These are phyloP conservation scores for Cephalophus harveyi DNA, from an alignment of 2,113 vertebrate genomes.

Conservation along the genomic window DNA sequence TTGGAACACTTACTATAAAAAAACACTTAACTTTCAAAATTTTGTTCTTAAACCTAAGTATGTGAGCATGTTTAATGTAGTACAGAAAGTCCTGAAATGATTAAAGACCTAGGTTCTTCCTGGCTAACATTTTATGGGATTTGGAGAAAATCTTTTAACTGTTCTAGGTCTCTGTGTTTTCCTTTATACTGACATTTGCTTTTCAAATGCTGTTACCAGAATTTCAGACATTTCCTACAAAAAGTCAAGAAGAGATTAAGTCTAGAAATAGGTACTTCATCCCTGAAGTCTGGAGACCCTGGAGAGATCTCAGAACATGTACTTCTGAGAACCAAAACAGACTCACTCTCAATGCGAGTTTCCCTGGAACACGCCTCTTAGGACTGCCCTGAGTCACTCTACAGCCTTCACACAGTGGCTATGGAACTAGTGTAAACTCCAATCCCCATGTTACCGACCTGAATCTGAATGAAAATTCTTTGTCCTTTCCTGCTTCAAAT, in stretches of 20 bases:
- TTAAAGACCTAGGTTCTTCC: not conserved
- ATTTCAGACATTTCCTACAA: constrained; percentile 4
- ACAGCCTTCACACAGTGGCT: not conserved
- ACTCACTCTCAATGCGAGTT: not conserved
- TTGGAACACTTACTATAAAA: not conserved
- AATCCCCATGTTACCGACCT: not conserved
- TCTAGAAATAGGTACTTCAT: not conserved
- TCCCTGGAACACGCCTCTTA: not conserved
- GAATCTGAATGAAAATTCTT: not conserved
- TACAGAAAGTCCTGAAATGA: not conserved
- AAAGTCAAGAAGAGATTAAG: not conserved
- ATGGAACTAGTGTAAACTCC: not conserved
- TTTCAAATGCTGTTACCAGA: not conserved
- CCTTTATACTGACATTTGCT: not conserved
- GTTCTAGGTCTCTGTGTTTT: not conserved
- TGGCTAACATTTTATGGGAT: not conserved
- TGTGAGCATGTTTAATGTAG: not conserved
- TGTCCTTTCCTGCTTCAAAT: not conserved
- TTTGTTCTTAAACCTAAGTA: not conserved
- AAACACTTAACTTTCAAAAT: not conserved
- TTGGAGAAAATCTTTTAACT: not conserved
- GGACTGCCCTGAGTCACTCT: not conserved
- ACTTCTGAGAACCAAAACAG: not conserved
- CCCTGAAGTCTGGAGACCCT: not conserved
- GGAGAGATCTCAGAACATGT: not conserved